These are phyloP conservation scores for Propithecus perrieri DNA, from an alignment of 2,797 vertebrate genomes.

Conservation along the genomic window DNA sequence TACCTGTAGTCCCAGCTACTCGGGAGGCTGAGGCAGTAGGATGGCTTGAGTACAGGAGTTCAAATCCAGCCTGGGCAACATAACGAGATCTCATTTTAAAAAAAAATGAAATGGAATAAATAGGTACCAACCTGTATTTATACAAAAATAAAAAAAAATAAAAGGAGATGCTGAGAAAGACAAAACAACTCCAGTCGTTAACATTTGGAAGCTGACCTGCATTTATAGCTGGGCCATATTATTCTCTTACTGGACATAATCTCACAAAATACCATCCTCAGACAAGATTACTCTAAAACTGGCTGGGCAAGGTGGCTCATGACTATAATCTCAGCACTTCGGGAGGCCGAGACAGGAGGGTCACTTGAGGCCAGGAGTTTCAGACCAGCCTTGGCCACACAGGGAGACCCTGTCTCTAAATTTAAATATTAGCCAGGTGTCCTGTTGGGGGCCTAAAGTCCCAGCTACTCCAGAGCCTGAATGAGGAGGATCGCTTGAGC, in stretches of 20 bases:
- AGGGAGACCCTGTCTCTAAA: neutral
- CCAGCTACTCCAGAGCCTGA: neutral
- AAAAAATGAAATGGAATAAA: neutral
- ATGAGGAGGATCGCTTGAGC: neutral
- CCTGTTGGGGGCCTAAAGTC: neutral
- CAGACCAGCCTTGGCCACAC: neutral
- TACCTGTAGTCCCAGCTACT: neutral
- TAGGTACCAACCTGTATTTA: neutral
- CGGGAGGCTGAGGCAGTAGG: neutral
- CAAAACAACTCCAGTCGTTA: neutral
- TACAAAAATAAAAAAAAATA: neutral
- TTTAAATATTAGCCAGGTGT: neutral
- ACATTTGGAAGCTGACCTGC: neutral
- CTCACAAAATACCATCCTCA: neutral
- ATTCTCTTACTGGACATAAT: neutral
- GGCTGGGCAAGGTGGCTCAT: neutral
- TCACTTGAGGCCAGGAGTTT: neutral
- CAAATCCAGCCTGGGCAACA: neutral
- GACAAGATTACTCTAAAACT: neutral
- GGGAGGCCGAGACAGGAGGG: neutral
- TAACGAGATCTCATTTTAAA: neutral
- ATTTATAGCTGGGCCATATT: neutral
- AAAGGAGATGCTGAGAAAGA: neutral
- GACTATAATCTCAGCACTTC: neutral
- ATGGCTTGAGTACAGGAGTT: neutral